Percentiles rank a stretch among this genome's conserved stretches.
These are phyloP conservation scores for Origma solitaria DNA, from an alignment of 2,113 vertebrate species.

Conservation along the genomic window DNA sequence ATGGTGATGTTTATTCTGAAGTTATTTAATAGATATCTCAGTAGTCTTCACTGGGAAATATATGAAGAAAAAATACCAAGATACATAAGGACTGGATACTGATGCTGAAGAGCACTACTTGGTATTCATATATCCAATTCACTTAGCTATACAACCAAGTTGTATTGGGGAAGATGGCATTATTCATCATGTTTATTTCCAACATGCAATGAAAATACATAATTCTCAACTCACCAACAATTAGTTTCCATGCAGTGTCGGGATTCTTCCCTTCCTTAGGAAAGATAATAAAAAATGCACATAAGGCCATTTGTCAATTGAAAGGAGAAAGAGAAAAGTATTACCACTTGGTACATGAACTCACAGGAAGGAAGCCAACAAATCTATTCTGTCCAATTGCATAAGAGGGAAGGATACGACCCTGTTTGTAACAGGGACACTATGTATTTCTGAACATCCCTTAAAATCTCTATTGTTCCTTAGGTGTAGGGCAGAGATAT, in stretches of 20 bases:
- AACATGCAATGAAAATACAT: not conserved
- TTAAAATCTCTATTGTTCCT: not conserved
- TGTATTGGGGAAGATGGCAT: not conserved
- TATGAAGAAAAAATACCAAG: not conserved
- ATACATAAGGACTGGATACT: not conserved
- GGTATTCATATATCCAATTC: not conserved
- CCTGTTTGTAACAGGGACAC: not conserved
- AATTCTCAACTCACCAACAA: not conserved
- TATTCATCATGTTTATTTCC: not conserved
- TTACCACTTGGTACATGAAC: not conserved
- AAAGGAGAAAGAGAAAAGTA: not conserved
- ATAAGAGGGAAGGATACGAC: not conserved
- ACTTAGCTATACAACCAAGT: not conserved
- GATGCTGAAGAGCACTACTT: not conserved
- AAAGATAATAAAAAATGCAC: not conserved
- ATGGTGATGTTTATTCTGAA: slow-evolving; percentile 1
- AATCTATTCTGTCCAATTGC: not conserved
- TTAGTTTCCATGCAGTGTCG: not conserved
- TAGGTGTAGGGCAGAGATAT: not conserved
- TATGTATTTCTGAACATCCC: not conserved
- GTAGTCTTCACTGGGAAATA: not conserved
- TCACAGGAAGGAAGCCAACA: not conserved
- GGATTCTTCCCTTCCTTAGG: not conserved
- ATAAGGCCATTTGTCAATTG: not conserved
- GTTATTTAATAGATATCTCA: not conserved